Percentiles rank a stretch among this genome's conserved stretches.
These are phyloP conservation scores for Microplitis demolitor DNA, from an alignment of 1,140 invertebrate species.

Conservation along the genomic window DNA sequence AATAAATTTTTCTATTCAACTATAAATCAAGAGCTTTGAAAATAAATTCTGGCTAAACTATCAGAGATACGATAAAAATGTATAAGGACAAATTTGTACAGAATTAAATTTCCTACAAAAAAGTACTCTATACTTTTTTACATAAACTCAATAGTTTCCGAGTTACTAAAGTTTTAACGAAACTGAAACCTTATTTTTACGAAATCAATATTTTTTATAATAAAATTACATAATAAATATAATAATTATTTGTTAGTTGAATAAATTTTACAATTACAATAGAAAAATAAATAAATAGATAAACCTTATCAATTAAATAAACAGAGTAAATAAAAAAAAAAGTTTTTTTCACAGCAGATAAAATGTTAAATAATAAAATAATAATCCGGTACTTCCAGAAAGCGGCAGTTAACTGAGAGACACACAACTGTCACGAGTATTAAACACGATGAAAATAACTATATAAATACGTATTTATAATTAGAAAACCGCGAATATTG, in stretches of 20 bases:
- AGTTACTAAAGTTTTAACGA: too few relatives aligned
- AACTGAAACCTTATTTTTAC: too few relatives aligned
- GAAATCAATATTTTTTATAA: too few relatives aligned
- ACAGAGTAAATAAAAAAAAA: not conserved
- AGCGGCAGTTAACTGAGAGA: conserved; percentile 37
- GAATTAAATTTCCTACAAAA: too few relatives aligned
- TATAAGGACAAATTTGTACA: too few relatives aligned
- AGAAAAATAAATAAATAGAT: not conserved
- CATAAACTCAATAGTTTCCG: too few relatives aligned
- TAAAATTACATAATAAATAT: too few relatives aligned
- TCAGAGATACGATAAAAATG: too few relatives aligned
- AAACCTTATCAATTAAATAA: not conserved
- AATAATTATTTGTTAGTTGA: not conserved
- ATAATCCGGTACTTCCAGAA: conserved; percentile 28
- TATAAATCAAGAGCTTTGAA: too few relatives aligned
- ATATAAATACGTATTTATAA: conserved; percentile 33
- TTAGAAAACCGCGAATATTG: conserved; percentile 42
- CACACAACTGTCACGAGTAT: conserved; percentile 33
- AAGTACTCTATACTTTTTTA: too few relatives aligned
- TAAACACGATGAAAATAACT: conserved; percentile 25
- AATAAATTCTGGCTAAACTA: too few relatives aligned
- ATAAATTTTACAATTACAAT: not conserved
- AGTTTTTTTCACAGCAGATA: not conserved
- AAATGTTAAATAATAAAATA: not conserved
- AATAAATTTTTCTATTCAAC: too few relatives aligned